Conservation (phyloP, 2,888 invertebrate genomes). For the Bombyx huttoni region DNA sequence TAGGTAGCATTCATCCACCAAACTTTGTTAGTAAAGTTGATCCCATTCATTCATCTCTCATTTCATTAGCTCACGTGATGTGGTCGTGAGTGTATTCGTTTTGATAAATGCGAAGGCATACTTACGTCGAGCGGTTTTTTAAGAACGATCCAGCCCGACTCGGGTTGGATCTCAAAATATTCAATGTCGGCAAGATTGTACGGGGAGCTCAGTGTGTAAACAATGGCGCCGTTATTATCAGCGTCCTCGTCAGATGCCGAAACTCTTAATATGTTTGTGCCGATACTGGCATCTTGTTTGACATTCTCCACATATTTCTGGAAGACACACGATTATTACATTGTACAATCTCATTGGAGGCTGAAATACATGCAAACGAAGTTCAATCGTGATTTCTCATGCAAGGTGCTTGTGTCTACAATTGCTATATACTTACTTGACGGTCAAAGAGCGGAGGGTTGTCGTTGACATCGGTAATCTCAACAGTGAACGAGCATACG, state of each 20-base stretch:
- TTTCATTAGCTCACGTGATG: constrained; percentile 37
- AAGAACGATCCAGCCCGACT: constrained; percentile 97
- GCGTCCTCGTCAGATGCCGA: constrained; percentile 98
- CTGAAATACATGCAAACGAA: constrained; percentile 33
- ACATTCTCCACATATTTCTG: constrained; percentile 98
- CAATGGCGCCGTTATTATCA: constrained; percentile 95
- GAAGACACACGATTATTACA: constrained; percentile 42
- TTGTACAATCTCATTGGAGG: constrained; percentile 16
- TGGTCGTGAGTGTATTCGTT: constrained; percentile 8
- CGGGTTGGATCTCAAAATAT: constrained; percentile 96
- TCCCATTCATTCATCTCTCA: constrained; percentile 62
- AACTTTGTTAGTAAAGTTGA: constrained; percentile 62
- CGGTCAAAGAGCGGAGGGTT: constrained; percentile 95
- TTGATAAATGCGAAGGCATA: constrained; percentile 46
- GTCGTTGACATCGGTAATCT: constrained; percentile 98
- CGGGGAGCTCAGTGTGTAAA: constrained; percentile 91
- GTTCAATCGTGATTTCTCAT: background rate
- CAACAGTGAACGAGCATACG: constrained; percentile 98
- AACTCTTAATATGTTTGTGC: constrained; percentile 93
- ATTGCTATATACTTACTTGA: constrained; percentile 77
- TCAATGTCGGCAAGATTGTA: constrained; percentile 91
- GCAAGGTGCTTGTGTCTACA: constrained; percentile 14
- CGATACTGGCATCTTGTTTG: constrained; percentile 96
- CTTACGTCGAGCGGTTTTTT: constrained; percentile 97
- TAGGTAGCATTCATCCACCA: constrained; percentile 73